phyloP scores from a whole-genome alignment of 2,797 vertebrate genomes.

The Macrochelys suwanniensis region DNA sequence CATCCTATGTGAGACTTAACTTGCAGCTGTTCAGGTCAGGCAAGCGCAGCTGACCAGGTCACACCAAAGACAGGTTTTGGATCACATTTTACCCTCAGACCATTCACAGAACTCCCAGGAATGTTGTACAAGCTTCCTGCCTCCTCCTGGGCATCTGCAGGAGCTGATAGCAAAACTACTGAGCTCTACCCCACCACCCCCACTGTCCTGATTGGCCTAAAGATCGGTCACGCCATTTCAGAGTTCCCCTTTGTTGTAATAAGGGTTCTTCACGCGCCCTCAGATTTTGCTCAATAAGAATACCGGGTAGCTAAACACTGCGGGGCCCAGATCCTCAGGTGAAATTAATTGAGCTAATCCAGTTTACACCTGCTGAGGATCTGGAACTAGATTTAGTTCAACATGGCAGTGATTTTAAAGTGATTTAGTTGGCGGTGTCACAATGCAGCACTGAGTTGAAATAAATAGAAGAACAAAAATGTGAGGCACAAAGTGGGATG shows the following conservation, averaged over 20 bases:
- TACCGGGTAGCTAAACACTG: neutral
- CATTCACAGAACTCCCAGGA: rapidly evolving
- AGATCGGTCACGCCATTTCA: neutral
- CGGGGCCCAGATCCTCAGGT: neutral
- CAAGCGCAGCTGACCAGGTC: neutral
- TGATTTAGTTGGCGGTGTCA: conserved; percentile 24
- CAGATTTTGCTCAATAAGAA: neutral
- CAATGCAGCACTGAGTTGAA: neutral
- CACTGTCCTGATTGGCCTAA: neutral
- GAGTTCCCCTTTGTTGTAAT: neutral
- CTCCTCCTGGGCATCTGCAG: neutral
- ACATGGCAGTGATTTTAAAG: neutral
- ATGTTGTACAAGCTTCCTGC: neutral
- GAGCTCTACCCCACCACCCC: neutral
- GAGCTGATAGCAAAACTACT: neutral
- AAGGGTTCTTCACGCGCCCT: neutral
- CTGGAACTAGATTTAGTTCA: conserved; percentile 3
- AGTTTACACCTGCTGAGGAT: neutral
- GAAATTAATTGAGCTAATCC: neutral
- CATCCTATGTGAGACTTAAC: neutral
- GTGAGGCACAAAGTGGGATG: neutral
- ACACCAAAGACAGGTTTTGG: neutral
- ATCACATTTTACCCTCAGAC: neutral
- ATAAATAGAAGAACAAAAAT: conserved; percentile 39
- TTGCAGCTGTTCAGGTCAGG: neutral